phyloP scores from a whole-genome alignment of 2,797 vertebrate species.

The Alcedo quadribrachys region DNA sequence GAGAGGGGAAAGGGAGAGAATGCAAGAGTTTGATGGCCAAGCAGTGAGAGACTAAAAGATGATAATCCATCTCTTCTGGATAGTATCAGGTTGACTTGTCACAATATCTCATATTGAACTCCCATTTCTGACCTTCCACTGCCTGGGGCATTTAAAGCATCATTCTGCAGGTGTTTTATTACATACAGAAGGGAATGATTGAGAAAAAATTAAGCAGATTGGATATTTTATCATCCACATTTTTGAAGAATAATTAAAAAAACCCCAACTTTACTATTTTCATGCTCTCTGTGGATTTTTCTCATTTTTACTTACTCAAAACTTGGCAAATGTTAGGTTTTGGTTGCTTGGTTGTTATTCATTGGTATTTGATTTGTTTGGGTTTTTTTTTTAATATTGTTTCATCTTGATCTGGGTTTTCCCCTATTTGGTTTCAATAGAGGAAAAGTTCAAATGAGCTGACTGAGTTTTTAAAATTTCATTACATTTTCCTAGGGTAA shows the following conservation, averaged over 20 bases:
- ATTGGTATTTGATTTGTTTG: neutral
- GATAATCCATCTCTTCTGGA: neutral
- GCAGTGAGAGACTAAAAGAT: accelerated
- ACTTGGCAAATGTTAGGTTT: neutral
- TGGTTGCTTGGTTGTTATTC: no score
- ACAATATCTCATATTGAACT: accelerated
- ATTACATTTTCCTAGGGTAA: constrained; percentile 25
- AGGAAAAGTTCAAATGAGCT: constrained; percentile 19
- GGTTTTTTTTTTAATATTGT: neutral
- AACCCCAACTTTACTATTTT: neutral
- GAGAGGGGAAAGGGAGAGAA: constrained; percentile 25
- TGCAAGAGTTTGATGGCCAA: neutral
- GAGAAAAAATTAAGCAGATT: neutral
- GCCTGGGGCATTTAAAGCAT: neutral
- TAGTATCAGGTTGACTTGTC: neutral
- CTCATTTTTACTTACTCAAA: neutral
- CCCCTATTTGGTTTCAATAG: neutral
- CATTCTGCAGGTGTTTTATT: neutral
- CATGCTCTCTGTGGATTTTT: neutral
- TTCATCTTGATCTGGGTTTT: neutral
- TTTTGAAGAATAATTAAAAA: neutral
- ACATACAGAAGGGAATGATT: neutral
- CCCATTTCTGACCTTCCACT: neutral
- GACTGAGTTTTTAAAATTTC: neutral
- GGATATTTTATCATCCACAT: neutral